Conservation (phyloP, 2,888 invertebrate species). For the Chromoteleia sp. region DNA sequence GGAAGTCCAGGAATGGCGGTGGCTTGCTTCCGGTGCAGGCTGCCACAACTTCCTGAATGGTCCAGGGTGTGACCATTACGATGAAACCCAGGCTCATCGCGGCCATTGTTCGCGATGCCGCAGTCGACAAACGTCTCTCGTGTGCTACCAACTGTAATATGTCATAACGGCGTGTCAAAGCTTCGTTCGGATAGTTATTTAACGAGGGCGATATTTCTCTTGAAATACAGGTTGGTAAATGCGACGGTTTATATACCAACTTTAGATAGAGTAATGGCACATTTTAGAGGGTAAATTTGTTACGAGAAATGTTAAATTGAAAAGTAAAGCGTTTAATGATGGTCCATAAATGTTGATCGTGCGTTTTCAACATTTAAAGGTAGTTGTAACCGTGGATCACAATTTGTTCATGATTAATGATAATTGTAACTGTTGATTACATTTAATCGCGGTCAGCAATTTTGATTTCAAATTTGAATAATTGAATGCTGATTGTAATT, state of each 20-base stretch:
- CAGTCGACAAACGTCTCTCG: slow-evolving; percentile 91
- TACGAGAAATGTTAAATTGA: too few relatives aligned
- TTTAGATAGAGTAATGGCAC: too few relatives aligned
- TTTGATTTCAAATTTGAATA: too few relatives aligned
- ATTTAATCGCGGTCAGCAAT: too few relatives aligned
- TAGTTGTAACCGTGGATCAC: too few relatives aligned
- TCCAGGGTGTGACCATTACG: slow-evolving; percentile 96
- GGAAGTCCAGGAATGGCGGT: slow-evolving; percentile 92
- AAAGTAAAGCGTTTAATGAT: too few relatives aligned
- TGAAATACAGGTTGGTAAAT: background rate
- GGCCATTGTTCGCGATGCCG: slow-evolving; percentile 94
- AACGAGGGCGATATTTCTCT: slow-evolving; percentile 17
- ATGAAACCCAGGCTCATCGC: slow-evolving; percentile 96
- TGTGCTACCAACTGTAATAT: slow-evolving; percentile 86
- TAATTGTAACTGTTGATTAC: too few relatives aligned
- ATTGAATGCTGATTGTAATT: too few relatives aligned
- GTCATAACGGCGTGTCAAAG: slow-evolving; percentile 46
- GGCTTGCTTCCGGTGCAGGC: slow-evolving; percentile 95
- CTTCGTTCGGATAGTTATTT: slow-evolving; percentile 8
- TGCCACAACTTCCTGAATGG: slow-evolving; percentile 95
- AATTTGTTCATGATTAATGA: too few relatives aligned
- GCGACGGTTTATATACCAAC: background rate
- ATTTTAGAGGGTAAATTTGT: too few relatives aligned
- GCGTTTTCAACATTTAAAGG: too few relatives aligned
- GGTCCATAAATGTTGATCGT: too few relatives aligned